Percentiles rank a stretch among this genome's conserved stretches.
Conservation (phyloP, 2,113 vertebrate species). For the Bambusicola thoracicus region DNA sequence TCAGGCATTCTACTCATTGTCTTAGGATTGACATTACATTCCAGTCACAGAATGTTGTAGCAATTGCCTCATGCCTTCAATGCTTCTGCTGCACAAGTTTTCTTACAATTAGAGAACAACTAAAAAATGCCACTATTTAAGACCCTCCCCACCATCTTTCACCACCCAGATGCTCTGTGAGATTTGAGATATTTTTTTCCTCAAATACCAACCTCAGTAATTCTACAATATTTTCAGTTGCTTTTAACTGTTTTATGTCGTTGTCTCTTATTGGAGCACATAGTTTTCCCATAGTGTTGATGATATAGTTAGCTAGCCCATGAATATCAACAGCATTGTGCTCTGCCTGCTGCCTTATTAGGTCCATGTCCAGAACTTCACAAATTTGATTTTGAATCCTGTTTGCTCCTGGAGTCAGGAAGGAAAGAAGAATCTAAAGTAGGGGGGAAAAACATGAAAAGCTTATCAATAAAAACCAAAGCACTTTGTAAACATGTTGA, state of each 20-base stretch:
- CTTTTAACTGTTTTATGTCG: conserved; percentile 86
- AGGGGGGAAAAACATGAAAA: neutral
- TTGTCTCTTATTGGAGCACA: conserved; percentile 90
- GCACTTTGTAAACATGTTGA: neutral
- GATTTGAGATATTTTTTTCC: neutral
- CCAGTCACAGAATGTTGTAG: neutral
- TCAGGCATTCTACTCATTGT: neutral
- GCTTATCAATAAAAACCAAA: neutral
- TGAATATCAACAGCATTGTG: conserved; percentile 90
- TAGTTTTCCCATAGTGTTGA: conserved; percentile 91
- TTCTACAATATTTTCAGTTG: conserved; percentile 81
- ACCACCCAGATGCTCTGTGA: neutral
- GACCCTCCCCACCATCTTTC: neutral
- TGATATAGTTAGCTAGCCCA: conserved; percentile 88
- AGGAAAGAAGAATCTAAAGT: conserved; percentile 88
- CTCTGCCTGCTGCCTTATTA: conserved; percentile 91
- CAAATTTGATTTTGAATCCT: conserved; percentile 90
- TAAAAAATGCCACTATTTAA: neutral
- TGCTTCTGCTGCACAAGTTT: neutral
- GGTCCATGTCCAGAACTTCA: conserved; percentile 91
- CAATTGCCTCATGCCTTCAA: neutral
- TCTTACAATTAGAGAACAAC: neutral
- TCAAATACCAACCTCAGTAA: conserved; percentile 78
- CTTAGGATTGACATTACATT: neutral
- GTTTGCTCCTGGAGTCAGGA: conserved; percentile 90